These are phyloP conservation scores for Panopea generosa DNA, from an alignment of 2,888 invertebrate species.

Conservation along the genomic window DNA sequence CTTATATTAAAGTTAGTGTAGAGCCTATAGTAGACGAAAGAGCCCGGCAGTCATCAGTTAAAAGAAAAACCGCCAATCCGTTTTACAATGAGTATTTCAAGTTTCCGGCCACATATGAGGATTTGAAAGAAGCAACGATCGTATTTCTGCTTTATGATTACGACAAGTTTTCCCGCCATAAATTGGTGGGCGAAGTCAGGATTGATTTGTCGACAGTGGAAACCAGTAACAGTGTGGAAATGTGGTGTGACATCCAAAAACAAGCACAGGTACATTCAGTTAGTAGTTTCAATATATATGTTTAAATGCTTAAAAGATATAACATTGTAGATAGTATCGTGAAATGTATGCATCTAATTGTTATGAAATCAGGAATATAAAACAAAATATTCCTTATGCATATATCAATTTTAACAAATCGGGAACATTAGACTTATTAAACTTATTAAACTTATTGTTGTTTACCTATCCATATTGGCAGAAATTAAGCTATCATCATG, in stretches of 20 bases:
- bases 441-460: too few species aligned
- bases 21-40: slow-evolving; percentile 94
- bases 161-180: slow-evolving; percentile 93
- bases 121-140: slow-evolving; percentile 91
- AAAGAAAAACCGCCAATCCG: slow-evolving; percentile 93
- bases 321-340: too few species aligned
- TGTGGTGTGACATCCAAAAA: slow-evolving; percentile 95
- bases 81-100: slow-evolving; percentile 97
- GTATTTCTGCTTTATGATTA: slow-evolving; percentile 89
- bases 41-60: slow-evolving; percentile 93
- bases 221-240: slow-evolving; percentile 91
- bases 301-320: too few species aligned
- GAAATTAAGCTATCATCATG: too few species aligned
- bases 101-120: slow-evolving; percentile 95
- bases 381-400: too few species aligned
- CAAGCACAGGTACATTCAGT: slow-evolving; percentile 88
- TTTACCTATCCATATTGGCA: too few species aligned
- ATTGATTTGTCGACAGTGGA: slow-evolving; percentile 92
- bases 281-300: too few species aligned
- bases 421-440: too few species aligned
- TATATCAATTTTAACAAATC: too few species aligned
- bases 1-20: slow-evolving; percentile 92
- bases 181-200: slow-evolving; percentile 93
- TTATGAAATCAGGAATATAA: too few species aligned
- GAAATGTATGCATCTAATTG: too few species aligned